A percentile compares a stretch with the other conserved stretches of the same genome.
Conservation (phyloP, 2,113 vertebrate species). For the Esox niger region DNA sequence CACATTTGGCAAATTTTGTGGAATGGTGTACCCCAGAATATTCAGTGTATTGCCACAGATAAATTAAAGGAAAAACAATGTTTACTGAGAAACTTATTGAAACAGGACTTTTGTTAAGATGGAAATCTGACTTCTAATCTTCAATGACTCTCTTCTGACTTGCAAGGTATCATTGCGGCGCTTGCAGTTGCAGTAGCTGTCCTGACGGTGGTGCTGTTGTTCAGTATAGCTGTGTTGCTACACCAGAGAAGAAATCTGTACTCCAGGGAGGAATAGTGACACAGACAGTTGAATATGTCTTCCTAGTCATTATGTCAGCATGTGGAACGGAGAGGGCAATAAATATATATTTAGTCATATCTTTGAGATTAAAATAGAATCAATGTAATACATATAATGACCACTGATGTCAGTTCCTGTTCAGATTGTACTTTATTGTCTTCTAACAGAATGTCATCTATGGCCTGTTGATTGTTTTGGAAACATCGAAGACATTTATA, state of each 20-base stretch:
- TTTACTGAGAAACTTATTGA: neutral
- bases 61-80: no score
- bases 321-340: no score
- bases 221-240: constrained; percentile 55
- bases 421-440: neutral
- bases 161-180: constrained; percentile 50
- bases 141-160: constrained; percentile 4
- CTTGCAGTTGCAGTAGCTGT: constrained; percentile 63
- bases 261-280: constrained; percentile 54
- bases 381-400: neutral
- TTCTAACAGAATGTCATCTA: neutral
- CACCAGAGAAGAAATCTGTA: constrained; percentile 40
- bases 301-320: neutral
- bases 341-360: no score
- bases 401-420: neutral
- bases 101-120: neutral
- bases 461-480: neutral
- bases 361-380: neutral
- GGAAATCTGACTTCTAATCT: neutral
- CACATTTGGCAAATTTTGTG: no score
- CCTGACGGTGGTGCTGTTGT: constrained; percentile 66
- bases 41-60: no score
- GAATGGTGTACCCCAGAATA: no score
- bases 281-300: neutral
- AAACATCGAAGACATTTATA: no score